phyloP scores from a whole-genome alignment of 2,113 vertebrate species.

The Neolamprologus toae region DNA sequence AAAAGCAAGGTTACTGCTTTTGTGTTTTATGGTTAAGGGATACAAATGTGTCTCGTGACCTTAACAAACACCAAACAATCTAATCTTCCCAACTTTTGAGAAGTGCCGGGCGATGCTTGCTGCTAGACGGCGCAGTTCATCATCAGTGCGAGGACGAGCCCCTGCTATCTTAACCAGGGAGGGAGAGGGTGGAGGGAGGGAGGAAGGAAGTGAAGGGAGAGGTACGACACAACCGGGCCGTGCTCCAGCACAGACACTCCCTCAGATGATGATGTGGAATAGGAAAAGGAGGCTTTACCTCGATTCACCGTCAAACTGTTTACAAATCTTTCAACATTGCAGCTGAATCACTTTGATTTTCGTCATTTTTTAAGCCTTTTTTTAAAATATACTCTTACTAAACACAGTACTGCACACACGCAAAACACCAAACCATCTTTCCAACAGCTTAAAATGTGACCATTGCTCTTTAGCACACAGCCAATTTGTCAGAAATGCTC shows the following conservation, averaged over 20 bases:
- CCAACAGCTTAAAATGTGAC: not conserved
- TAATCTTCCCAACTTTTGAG: constrained; percentile 1
- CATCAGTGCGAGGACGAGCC: not conserved
- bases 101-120: not conserved
- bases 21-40: not conserved
- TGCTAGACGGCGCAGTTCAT: not conserved
- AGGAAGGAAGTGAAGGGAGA: constrained; percentile 8
- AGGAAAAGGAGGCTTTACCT: constrained; percentile 19
- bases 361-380: not conserved
- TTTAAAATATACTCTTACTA: not conserved
- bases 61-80: not conserved
- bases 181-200: not conserved
- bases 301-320: constrained; percentile 34
- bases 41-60: not conserved
- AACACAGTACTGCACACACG: not conserved
- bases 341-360: constrained; percentile 12
- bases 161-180: constrained; percentile 6
- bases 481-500: not conserved
- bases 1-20: not conserved
- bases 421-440: not conserved
- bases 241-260: constrained; percentile 41
- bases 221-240: constrained; percentile 23
- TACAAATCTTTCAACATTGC: not conserved
- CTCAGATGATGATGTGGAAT: constrained; percentile 31
- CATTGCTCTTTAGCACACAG: not conserved